A percentile compares a stretch with the other conserved stretches of the same genome.
These are phyloP conservation scores for Hydroisotoma schaefferi DNA, from an alignment of 2,888 invertebrate genomes.

Conservation along the genomic window DNA sequence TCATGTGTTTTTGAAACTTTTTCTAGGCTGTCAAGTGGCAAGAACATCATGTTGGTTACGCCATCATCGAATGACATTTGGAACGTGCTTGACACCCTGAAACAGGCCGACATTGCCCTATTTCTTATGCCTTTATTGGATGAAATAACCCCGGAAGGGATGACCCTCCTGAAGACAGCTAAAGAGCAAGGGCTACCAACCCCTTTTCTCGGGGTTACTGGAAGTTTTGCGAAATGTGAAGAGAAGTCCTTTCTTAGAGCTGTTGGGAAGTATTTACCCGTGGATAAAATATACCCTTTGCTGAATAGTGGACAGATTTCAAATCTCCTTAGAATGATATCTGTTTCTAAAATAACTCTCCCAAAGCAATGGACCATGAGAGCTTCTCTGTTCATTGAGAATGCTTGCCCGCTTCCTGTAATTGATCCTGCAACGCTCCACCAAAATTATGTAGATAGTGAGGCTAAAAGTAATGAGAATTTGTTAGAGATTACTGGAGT, in stretches of 20 bases:
- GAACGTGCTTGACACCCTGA: constrained; percentile 73
- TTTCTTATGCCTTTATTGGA: constrained; percentile 70
- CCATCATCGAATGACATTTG: constrained; percentile 72
- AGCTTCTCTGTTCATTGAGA: constrained; percentile 42
- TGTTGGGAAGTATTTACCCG: constrained; percentile 53
- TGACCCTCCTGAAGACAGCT: constrained; percentile 69
- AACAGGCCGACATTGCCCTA: constrained; percentile 80
- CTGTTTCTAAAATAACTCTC: constrained; percentile 36
- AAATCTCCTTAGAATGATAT: constrained; percentile 42
- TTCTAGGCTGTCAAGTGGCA: constrained; percentile 76
- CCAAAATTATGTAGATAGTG: constrained; percentile 16
- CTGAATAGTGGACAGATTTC: constrained; percentile 65
- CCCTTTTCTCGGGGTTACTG: constrained; percentile 61
- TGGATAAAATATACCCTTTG: constrained; percentile 69
- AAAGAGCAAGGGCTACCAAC: constrained; percentile 81
- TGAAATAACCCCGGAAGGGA: constrained; percentile 74
- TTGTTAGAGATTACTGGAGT: constrained; percentile 77
- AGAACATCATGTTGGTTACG: constrained; percentile 74
- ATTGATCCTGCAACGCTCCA: constrained; percentile 19
- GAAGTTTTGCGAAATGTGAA: constrained; percentile 49
- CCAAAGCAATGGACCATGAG: constrained; percentile 41
- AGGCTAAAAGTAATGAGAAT: constrained; percentile 7
- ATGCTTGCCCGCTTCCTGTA: constrained; percentile 13
- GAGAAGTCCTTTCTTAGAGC: constrained; percentile 50
- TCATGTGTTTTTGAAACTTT: not conserved